Percentiles rank a stretch among this genome's conserved stretches.
phyloP scores from a whole-genome alignment of 2,888 invertebrate genomes.

The Monoplex corrugatus region DNA sequence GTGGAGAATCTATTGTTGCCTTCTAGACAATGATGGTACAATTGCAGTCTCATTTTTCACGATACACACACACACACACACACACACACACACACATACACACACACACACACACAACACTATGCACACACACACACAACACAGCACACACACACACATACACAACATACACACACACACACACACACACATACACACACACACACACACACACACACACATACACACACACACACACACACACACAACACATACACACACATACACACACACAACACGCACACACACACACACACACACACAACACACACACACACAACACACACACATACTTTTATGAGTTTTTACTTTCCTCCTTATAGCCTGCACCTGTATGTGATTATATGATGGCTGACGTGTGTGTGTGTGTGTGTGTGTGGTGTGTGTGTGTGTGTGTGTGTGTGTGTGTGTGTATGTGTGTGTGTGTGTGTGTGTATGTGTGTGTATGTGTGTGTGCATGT shows the following conservation, averaged over 20 bases:
- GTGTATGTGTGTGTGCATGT: too few relatives aligned
- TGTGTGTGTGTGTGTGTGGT: too few relatives aligned
- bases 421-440: too few relatives aligned
- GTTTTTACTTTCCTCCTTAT: too few relatives aligned
- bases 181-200: background rate
- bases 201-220: background rate
- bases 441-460: too few relatives aligned
- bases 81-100: background rate
- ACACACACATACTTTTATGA: background rate
- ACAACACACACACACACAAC: background rate
- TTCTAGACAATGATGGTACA: too few relatives aligned
- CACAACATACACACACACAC: background rate
- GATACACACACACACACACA: background rate
- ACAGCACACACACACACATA: background rate
- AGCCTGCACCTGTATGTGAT: too few relatives aligned
- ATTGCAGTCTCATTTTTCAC: too few relatives aligned
- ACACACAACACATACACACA: conserved; percentile 18
- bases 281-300: too few relatives aligned
- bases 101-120: conserved; percentile 4
- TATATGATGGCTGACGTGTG: too few relatives aligned
- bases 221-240: background rate
- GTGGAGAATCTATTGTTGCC: too few relatives aligned
- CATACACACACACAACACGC: background rate
- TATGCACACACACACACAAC: background rate
- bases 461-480: too few relatives aligned